phyloP scores from a whole-genome alignment of 1,140 invertebrate genomes.

The Drosophila seguyi region DNA sequence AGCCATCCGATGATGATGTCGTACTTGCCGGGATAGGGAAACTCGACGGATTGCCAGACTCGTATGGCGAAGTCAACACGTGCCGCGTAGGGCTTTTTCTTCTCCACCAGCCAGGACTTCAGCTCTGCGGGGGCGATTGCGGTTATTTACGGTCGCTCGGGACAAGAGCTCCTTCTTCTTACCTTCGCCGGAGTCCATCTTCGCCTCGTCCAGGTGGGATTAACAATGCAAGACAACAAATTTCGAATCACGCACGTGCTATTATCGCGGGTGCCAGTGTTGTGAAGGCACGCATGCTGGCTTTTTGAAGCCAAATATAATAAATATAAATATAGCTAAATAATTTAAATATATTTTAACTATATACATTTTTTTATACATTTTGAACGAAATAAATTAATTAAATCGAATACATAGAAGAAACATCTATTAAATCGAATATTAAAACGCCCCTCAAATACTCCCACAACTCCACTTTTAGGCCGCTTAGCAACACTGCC shows the following conservation, averaged over 20 bases:
- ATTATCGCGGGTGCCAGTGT: neutral
- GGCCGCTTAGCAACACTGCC: neutral
- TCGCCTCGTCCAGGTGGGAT: constrained; percentile 9
- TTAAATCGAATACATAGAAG: too few species aligned
- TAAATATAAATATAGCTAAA: too few species aligned
- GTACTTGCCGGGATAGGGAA: constrained; percentile 71
- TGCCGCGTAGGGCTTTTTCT: constrained; percentile 44
- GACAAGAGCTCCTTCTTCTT: neutral
- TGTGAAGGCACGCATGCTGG: neutral
- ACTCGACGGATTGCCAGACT: constrained; percentile 78
- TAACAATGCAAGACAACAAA: constrained; percentile 24
- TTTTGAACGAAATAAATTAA: too few species aligned
- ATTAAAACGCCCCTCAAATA: too few species aligned
- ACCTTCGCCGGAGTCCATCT: constrained; percentile 71
- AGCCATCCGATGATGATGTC: constrained; percentile 74
- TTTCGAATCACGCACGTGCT: constrained; percentile 61
- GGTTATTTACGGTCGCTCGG: neutral
- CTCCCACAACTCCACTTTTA: neutral
- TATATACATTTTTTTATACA: neutral
- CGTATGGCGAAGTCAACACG: constrained; percentile 75
- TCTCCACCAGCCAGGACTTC: constrained; percentile 60
- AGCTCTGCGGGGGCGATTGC: constrained; percentile 50
- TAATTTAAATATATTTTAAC: neutral
- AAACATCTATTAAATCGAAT: too few species aligned
- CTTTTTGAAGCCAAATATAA: neutral